Percentiles rank a stretch among this genome's conserved stretches.
These are phyloP conservation scores for Lepidochrysops patricia DNA, from an alignment of 2,888 invertebrate genomes.

Conservation along the genomic window DNA sequence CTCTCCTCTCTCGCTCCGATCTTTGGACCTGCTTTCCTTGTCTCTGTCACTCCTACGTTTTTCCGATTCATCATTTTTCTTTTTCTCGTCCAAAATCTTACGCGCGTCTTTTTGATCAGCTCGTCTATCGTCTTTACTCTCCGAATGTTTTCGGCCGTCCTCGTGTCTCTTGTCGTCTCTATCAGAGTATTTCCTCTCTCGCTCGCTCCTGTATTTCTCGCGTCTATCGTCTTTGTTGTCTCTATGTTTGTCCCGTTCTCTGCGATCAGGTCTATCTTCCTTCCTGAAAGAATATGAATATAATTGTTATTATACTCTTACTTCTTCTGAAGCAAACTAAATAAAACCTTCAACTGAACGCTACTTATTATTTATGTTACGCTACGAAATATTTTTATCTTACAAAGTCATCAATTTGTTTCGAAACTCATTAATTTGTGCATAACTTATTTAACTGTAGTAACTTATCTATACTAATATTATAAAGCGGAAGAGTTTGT, in stretches of 20 bases:
- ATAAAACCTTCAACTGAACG: too few relatives aligned
- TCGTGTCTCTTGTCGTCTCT: constrained; percentile 27
- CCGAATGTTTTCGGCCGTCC: constrained; percentile 22
- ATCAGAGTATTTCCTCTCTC: constrained; percentile 20
- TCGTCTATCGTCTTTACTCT: not conserved
- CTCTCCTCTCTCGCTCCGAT: constrained; percentile 26
- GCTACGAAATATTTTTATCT: too few relatives aligned
- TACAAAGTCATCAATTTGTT: too few relatives aligned
- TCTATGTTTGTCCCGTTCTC: constrained; percentile 31
- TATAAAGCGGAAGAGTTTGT: too few relatives aligned
- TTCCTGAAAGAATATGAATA: constrained; percentile 31
- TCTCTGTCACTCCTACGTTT: constrained; percentile 1
- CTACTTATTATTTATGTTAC: too few relatives aligned
- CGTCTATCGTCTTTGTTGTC: constrained; percentile 29
- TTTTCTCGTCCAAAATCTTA: constrained; percentile 8
- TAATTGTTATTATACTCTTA: not conserved
- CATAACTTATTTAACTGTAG: too few relatives aligned
- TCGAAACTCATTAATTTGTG: too few relatives aligned
- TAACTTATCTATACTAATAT: too few relatives aligned
- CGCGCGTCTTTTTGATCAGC: constrained; percentile 16
- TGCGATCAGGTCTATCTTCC: constrained; percentile 37
- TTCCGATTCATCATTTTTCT: constrained; percentile 18
- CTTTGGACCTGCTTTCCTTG: constrained; percentile 19
- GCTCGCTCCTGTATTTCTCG: constrained; percentile 23
- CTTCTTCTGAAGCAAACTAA: too few relatives aligned